phyloP scores from a whole-genome alignment of 1,140 invertebrate species.

The Ericerus pela region DNA sequence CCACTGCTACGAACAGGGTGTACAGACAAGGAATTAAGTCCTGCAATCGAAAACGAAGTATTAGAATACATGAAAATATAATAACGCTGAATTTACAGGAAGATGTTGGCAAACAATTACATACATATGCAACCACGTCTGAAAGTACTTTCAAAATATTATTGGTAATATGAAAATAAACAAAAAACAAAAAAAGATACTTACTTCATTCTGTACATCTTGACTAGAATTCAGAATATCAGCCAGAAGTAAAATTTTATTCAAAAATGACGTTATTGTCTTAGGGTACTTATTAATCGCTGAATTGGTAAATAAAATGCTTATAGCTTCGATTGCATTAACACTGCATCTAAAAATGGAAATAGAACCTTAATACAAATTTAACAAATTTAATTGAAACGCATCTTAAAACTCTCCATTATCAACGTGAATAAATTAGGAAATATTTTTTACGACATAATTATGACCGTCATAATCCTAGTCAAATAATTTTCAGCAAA shows the following conservation, averaged over 20 bases:
- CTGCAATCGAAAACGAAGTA: no score
- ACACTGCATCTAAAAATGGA: slow-evolving; percentile 28
- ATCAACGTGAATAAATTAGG: no score
- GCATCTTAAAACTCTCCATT: no score
- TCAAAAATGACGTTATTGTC: slow-evolving; percentile 36
- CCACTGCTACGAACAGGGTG: slow-evolving; percentile 43
- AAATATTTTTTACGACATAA: no score
- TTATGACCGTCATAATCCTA: no score
- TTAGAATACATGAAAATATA: not conserved
- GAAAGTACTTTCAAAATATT: no score
- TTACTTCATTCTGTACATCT: slow-evolving; percentile 9
- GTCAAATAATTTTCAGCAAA: no score
- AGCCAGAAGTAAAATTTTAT: slow-evolving; percentile 31
- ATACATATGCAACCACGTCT: no score
- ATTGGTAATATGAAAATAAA: no score
- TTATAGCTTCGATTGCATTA: slow-evolving; percentile 43
- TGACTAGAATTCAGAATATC: slow-evolving; percentile 21
- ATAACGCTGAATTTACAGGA: not conserved
- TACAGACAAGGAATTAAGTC: slow-evolving; percentile 41
- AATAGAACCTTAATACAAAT: not conserved
- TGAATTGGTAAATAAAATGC: slow-evolving; percentile 38
- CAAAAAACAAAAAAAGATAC: no score
- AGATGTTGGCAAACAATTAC: not conserved
- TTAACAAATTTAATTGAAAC: not conserved
- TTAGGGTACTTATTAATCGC: slow-evolving; percentile 38